These are phyloP conservation scores for Dendrocopos noguchii DNA, from an alignment of 2,113 vertebrate species.

Conservation along the genomic window DNA sequence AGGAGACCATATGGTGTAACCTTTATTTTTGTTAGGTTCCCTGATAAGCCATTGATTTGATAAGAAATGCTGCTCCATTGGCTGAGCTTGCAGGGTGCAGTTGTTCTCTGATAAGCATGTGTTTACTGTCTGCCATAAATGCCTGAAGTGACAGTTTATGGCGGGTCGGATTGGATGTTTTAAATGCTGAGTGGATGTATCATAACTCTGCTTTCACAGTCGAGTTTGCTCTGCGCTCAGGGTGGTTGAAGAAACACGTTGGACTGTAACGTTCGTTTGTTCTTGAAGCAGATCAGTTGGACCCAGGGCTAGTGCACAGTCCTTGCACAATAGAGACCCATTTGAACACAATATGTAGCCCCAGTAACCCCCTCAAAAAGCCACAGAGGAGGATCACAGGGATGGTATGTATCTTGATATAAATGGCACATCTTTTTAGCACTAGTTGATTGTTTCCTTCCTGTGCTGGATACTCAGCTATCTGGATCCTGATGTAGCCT, in stretches of 20 bases:
- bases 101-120: slow-evolving; percentile 81
- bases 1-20: slow-evolving; percentile 51
- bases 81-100: slow-evolving; percentile 84
- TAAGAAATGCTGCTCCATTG: slow-evolving; percentile 86
- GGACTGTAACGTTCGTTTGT: neutral
- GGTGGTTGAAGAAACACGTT: neutral
- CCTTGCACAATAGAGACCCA: neutral
- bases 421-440: neutral
- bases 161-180: slow-evolving; percentile 74
- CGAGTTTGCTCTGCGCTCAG: rapidly evolving
- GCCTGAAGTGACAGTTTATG: slow-evolving; percentile 82
- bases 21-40: slow-evolving; percentile 64
- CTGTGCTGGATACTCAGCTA: rapidly evolving
- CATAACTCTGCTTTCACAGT: neutral
- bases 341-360: neutral
- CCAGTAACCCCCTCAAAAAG: neutral
- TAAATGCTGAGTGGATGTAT: slow-evolving; percentile 31
- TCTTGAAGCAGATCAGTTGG: neutral
- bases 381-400: neutral
- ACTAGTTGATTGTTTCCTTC: neutral
- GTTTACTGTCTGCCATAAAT: slow-evolving; percentile 87
- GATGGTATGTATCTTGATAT: neutral
- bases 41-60: slow-evolving; percentile 79
- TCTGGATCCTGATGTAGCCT: neutral
- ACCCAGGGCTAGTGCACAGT: no score